Conservation (phyloP, 2,888 invertebrate species). For the Polymixis flavicincta region DNA sequence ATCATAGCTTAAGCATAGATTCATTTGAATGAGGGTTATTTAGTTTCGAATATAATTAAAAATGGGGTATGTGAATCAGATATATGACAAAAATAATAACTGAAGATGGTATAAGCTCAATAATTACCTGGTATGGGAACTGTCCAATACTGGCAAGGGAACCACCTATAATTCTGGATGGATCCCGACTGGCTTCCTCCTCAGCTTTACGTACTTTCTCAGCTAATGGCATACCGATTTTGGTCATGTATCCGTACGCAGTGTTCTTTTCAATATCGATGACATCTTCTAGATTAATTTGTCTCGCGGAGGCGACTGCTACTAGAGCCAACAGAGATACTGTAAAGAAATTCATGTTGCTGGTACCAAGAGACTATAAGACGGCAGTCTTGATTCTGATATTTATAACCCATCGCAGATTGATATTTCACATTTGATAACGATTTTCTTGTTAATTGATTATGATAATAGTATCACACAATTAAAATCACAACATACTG, state of each 20-base stretch:
- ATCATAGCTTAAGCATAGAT: background rate
- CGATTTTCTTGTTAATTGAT: background rate
- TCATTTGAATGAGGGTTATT: background rate
- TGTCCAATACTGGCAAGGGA: conserved; percentile 53
- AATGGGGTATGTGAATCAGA: too few species aligned
- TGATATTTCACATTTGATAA: background rate
- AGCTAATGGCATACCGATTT: conserved; percentile 63
- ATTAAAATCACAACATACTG: background rate
- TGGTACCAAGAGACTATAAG: background rate
- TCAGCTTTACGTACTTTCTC: conserved; percentile 59
- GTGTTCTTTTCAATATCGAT: conserved; percentile 56
- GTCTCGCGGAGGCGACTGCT: conserved; percentile 53
- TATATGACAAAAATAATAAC: background rate
- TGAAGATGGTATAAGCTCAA: background rate
- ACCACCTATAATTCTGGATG: conserved; percentile 66
- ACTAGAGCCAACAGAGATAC: conserved; percentile 55
- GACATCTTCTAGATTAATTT: conserved; percentile 42
- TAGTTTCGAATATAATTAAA: background rate
- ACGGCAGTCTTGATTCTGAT: background rate
- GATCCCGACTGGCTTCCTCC: conserved; percentile 33
- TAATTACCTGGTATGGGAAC: conserved; percentile 64
- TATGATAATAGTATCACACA: background rate
- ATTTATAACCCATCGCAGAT: conserved; percentile 4
- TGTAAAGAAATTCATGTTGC: conserved; percentile 40
- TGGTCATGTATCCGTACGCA: conserved; percentile 63